Conservation (phyloP, 2,797 vertebrate genomes). For the Orestias chungarensis region DNA sequence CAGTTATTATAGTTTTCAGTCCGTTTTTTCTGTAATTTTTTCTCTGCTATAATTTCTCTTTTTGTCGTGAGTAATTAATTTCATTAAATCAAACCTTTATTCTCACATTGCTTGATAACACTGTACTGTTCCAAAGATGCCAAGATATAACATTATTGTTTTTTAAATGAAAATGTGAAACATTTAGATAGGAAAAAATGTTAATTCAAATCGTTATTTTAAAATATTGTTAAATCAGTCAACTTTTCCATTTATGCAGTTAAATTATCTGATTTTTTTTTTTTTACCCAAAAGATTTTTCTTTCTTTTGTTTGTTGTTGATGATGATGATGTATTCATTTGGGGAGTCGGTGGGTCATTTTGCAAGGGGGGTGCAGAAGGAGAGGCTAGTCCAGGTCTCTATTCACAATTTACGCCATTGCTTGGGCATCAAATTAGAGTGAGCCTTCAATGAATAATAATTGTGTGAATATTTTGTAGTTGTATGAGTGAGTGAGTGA, state of each 20-base stretch:
- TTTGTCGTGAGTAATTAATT: too few relatives aligned
- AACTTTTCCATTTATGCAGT: not conserved
- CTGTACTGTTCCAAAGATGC: not conserved
- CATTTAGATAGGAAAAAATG: too few relatives aligned
- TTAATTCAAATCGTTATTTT: not conserved
- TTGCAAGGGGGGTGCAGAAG: not conserved
- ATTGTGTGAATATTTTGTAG: constrained; percentile 32
- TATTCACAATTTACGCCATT: not conserved
- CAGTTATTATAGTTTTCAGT: not conserved
- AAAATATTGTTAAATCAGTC: not conserved
- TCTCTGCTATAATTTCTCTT: too few relatives aligned
- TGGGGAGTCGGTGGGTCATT: not conserved
- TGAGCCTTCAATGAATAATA: constrained; percentile 13
- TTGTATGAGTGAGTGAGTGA: constrained; percentile 1
- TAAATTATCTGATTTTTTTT: not conserved
- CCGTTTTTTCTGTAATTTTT: not conserved
- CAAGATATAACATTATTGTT: not conserved
- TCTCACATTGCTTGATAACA: not conserved
- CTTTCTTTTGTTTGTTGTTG: not conserved
- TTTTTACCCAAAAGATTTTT: not conserved
- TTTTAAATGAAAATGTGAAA: not conserved
- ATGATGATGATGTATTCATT: not conserved
- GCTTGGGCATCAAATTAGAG: not conserved
- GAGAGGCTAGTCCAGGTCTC: not conserved
- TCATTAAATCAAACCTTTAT: too few relatives aligned